Base-by-base conservation (phyloP, 2,888 invertebrate genomes). In the Rhagium mordax region DNA sequence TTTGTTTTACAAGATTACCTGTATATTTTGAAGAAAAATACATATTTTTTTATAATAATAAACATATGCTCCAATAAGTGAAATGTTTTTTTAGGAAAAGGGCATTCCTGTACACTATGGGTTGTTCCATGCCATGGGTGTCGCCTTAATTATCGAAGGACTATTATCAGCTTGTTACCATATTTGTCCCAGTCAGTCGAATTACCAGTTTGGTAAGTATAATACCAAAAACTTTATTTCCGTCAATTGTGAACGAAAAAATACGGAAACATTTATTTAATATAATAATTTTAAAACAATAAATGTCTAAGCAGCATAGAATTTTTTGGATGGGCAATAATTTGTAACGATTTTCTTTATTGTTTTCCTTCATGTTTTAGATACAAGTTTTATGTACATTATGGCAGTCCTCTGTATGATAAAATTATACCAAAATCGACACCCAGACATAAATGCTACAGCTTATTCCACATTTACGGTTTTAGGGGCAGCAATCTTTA, bases 361-460 rank as follows among this genome's bases (percentile, higher is more conserved):
- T 8, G 1, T 33, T 41, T 41, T 41, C 2, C 0, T 41, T 41
- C 13, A n/a, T 41, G 4, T 89, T 90, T 13, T 89, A 96, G 96
- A 97, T 85, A 96, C 96, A 0, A 95, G 96, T 79, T 96, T 96
- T 86, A 97, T 97, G 97, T 97, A 97, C 87, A 93, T 96, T 79
- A 96, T 96, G 84, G 93, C 96, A 0, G 94, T 95, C 67, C 88
- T 97, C 68, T 93, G 93, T 79, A 95, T 96, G 92, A 90, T 97
- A 70, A 95, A 96, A 88, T 90, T 97, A 79, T 97, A 96, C 87
- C 96, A 97, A 88, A 93, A 92, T 69, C 90, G 97, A 0, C 96
- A 97, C 86, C 94, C 96, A 0, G 96, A 96, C 84, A 93, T 96
- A 78, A 95, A 94, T 84, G 96, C 96, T 5, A 92, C 93, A 82